These are phyloP conservation scores for Lasioglossum morio DNA, from an alignment of 2,888 invertebrate genomes.

Conservation along the genomic window DNA sequence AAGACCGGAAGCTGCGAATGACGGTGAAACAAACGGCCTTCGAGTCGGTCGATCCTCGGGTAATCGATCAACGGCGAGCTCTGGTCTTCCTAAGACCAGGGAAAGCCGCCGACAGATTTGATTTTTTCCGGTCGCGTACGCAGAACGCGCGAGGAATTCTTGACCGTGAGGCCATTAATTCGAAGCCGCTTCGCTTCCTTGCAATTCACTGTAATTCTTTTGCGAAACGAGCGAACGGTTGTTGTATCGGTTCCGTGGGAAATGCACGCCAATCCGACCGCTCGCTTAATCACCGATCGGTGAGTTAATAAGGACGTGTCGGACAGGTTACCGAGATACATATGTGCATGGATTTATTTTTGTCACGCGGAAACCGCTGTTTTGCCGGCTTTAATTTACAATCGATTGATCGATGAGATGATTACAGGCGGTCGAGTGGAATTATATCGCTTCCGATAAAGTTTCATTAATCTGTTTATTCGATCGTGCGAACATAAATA, in stretches of 20 bases:
- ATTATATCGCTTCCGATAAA: not conserved
- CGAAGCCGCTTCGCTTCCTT: not conserved
- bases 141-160: slow-evolving; percentile 34
- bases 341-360: not conserved
- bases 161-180: slow-evolving; percentile 20
- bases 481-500: not conserved
- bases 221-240: not conserved
- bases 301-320: not conserved
- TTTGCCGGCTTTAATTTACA: not conserved
- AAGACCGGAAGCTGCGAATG: slow-evolving; percentile 13
- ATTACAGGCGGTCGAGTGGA: not conserved
- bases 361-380: not conserved
- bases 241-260: not conserved
- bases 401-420: not conserved
- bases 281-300: not conserved
- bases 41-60: not conserved
- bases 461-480: not conserved
- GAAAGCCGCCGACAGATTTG: not conserved
- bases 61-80: not conserved
- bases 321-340: not conserved
- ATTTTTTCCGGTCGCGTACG: slow-evolving; percentile 17
- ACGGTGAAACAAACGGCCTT: not conserved
- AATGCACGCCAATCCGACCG: not conserved
- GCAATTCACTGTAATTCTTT: not conserved
- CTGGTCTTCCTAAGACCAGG: not conserved